Conservation (phyloP, 2,797 vertebrate genomes). For the Poeciliopsis turneri region DNA sequence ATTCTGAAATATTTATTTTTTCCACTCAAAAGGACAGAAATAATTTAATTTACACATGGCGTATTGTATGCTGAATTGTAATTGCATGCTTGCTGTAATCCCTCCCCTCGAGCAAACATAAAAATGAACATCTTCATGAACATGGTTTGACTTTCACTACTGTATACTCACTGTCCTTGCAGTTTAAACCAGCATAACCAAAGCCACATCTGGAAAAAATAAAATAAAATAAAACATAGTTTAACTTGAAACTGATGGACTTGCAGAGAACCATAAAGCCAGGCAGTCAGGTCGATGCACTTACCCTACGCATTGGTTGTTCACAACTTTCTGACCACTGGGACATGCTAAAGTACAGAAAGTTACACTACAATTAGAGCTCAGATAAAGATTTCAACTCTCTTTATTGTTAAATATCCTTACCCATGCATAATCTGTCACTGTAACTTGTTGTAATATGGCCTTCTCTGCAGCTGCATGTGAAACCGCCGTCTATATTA, state of each 20-base stretch:
- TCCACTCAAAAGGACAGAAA: neutral
- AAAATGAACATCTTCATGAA: too few relatives aligned
- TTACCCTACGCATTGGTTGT: conserved; percentile 23
- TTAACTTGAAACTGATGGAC: neutral
- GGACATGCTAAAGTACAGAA: conserved; percentile 60
- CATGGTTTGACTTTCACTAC: neutral
- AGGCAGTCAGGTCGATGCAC: conserved; percentile 23
- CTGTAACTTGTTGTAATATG: fast-evolving
- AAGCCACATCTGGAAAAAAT: conserved; percentile 68
- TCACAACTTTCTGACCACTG: neutral
- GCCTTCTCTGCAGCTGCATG: fast-evolving
- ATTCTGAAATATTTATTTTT: too few relatives aligned
- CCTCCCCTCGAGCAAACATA: too few relatives aligned
- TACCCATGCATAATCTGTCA: conserved; percentile 52
- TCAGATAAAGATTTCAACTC: neutral
- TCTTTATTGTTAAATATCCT: conserved; percentile 8
- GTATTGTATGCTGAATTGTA: neutral
- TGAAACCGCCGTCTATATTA: fast-evolving
- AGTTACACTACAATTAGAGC: neutral
- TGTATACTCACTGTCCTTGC: conserved; percentile 71
- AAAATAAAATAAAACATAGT: conserved; percentile 6
- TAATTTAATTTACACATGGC: neutral
- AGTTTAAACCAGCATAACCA: conserved; percentile 68
- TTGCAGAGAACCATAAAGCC: neutral
- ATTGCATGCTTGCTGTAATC: too few relatives aligned